A percentile compares a stretch with the other conserved stretches of the same genome.
These are phyloP conservation scores for Mesochorus sp. DNA, from an alignment of 2,888 invertebrate species.

Conservation along the genomic window DNA sequence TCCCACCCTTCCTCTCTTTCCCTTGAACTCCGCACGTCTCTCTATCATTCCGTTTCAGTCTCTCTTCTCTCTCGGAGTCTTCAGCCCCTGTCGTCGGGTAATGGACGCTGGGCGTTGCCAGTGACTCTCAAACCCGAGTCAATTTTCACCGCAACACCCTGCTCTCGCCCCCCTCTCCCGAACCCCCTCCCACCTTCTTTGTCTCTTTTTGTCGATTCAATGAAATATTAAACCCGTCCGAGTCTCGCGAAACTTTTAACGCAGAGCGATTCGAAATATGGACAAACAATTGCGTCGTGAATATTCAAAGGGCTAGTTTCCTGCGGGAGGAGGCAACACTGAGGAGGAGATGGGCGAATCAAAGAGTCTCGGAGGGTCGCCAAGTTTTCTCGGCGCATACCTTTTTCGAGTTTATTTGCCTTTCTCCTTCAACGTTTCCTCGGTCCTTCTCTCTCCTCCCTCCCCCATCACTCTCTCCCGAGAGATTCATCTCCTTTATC, in stretches of 20 bases:
- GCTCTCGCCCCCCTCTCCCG: background rate
- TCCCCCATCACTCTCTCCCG: too few species aligned
- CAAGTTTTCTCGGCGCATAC: background rate
- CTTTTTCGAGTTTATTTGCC: conserved; percentile 11
- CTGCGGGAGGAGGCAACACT: background rate
- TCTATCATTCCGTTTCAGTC: too few species aligned
- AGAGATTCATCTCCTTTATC: background rate
- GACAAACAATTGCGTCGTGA: conserved; percentile 39
- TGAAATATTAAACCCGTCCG: conserved; percentile 34
- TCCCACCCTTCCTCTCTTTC: background rate
- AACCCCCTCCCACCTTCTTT: background rate
- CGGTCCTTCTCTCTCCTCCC: background rate
- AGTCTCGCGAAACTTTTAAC: background rate
- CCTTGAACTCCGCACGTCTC: too few species aligned
- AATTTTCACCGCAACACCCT: background rate
- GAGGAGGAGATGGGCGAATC: too few species aligned
- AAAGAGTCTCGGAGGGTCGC: background rate
- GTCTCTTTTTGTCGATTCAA: background rate
- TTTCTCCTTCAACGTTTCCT: conserved; percentile 3
- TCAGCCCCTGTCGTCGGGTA: conserved; percentile 44
- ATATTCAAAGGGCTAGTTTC: conserved; percentile 41
- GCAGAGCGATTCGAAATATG: conserved; percentile 9
- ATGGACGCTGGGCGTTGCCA: conserved; percentile 32
- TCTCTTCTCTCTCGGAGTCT: conserved; percentile 15
- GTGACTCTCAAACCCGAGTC: conserved; percentile 56